Evolutionary conservation across 2,113 vertebrate species (phyloP), one percentile per base, ranked within the genome.

Genomic region (Syngnathus typhle): DNA sequence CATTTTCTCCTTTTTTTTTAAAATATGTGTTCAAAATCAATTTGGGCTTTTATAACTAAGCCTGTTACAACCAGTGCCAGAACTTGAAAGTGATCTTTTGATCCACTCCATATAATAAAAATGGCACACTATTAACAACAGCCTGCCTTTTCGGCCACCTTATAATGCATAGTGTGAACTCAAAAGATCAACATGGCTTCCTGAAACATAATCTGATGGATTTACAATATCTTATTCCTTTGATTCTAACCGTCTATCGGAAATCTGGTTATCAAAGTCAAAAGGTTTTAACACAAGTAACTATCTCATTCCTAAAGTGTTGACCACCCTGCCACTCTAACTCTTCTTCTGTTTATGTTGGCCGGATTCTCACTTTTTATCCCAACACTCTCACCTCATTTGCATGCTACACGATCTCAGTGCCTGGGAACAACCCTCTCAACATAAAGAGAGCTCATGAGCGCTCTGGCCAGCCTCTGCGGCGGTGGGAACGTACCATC

Each of bases 391-490:
- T 23, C 12, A 44, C 36, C 18, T 64, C 32, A 32, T 49, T 32
- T 67, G 46, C 59, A 67, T 74, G 67, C 70, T 23, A 68, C 32
- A 60, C 8, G 0, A 60, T 68, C n/a, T 66, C 32, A 32, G 32
- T 38, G 69, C 47, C 6, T 2, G 15, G 62, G 64, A 61, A 49
- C 58, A 51, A 64, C 36, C 21, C 54, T 70, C 65, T 23, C 47
- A 61, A 49, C 69, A 64, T 56, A 62, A 21, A 71, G 23, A 71
- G 23, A 74, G 68, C 36, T 9, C 46, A 68, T 60, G 62, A 77
- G 61, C 23, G 55, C 65, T 65, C 27, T 18, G 5, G 16, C 11
- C 32, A 0, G 49, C 21, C 74, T 74, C 47, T 36, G 21, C 15
- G 47, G 64, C 51, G 36, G 65, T 4, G 18, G 54, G 64, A 69